Conservation (phyloP, 2,888 invertebrate species). For the Pemphredon lugubris region DNA sequence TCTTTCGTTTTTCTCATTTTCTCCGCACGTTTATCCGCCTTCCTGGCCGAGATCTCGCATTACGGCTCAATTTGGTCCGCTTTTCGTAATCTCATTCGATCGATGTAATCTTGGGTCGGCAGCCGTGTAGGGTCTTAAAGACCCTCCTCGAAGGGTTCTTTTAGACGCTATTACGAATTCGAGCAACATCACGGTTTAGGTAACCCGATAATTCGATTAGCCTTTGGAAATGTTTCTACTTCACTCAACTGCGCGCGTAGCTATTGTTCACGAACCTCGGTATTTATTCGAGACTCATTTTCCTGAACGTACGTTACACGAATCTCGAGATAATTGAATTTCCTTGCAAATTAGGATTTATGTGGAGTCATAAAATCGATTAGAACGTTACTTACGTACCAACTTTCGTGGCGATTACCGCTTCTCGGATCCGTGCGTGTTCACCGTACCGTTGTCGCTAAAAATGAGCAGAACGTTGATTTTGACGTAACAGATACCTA, state of each 20-base stretch:
- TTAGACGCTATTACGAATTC: conserved; percentile 60
- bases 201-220: conserved; percentile 64
- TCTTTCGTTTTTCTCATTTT: conserved; percentile 65
- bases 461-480: too few relatives aligned
- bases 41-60: conserved; percentile 58
- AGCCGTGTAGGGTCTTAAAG: conserved; percentile 58
- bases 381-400: too few relatives aligned
- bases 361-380: too few relatives aligned
- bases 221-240: conserved; percentile 41
- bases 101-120: conserved; percentile 65
- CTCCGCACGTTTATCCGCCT: conserved; percentile 60
- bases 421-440: too few relatives aligned
- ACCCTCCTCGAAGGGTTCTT: conserved; percentile 49
- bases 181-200: conserved; percentile 54
- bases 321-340: too few relatives aligned
- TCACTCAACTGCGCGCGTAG: conserved; percentile 27
- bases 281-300: too few relatives aligned
- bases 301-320: too few relatives aligned
- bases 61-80: conserved; percentile 69
- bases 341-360: too few relatives aligned
- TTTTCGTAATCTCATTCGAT: conserved; percentile 68
- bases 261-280: background rate
- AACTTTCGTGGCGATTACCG: too few relatives aligned
- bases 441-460: too few relatives aligned
- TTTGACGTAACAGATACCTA: too few relatives aligned